Evolutionary conservation across 1,140 invertebrate genomes (phyloP), one percentile per base, ranked within the genome.

Genomic region (Drosophila pseudoobscura): DNA sequence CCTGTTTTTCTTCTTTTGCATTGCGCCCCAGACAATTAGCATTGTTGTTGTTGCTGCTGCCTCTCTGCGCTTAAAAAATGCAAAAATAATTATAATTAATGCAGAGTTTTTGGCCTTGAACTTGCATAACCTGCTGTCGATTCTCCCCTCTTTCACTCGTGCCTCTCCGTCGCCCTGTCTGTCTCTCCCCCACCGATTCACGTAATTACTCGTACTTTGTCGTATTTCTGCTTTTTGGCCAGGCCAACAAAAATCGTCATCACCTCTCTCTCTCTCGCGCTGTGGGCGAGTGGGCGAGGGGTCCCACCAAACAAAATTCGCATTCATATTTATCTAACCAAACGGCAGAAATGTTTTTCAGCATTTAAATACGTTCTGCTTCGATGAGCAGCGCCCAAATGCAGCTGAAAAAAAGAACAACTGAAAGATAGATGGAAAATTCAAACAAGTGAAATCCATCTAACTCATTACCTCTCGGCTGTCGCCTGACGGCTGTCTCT

Each of bases 71-170:
- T 87, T 75, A 85, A 87, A 82, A 85, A 85, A 85, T 85, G 80
- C 80, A 85, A 85, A 85, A 85, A 85, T 85, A 85, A 85, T 85
- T 85, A 85, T 85, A 85, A 85, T 85, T 85, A 85, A 85, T 85
- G 80, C 80, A 85, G 82, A 85, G 82, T 61, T 84, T 85, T 75
- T 87, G 69, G 78, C 80, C 80, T 87, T 85, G 80, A 85, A 85
- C 80, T 87, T 85, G 80, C 82, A 80, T 85, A 85, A 85, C 80
- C 80, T 77, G 80, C 59, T 73, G 52, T 64, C 50, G 35, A 35
- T 35, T 35, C 31, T 11, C 31, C 31, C 0, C 31, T 35, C 31
- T 35, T 11, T 35, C 31, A 3, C 31, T 11, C 31, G 31, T 35
- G 31, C 11, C 50, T 56, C 52, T 17, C 35, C 20, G 15, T 41